A percentile compares a stretch with the other conserved stretches of the same genome.
Conservation (phyloP, 2,888 invertebrate genomes). For the Papilio elwesi region DNA sequence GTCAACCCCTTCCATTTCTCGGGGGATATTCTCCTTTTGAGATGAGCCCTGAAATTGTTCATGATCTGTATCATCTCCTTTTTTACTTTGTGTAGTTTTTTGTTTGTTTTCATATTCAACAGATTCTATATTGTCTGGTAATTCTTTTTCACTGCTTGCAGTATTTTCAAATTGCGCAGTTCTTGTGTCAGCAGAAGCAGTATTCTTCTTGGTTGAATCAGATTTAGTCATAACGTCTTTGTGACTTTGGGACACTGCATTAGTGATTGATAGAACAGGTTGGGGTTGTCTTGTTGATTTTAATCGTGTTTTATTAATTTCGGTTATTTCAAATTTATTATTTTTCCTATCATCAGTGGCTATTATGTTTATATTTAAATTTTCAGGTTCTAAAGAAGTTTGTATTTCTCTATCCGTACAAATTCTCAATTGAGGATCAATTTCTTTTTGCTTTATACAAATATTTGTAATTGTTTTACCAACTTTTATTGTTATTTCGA, state of each 20-base stretch:
- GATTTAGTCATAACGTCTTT: conserved; percentile 48
- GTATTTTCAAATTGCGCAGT: conserved; percentile 70
- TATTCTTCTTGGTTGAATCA: conserved; percentile 64
- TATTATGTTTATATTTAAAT: conserved; percentile 47
- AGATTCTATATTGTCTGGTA: conserved; percentile 66
- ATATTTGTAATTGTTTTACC: conserved; percentile 71
- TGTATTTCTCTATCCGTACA: conserved; percentile 69
- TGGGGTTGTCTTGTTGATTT: conserved; percentile 18
- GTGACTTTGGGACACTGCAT: not conserved
- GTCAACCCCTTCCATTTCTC: conserved; percentile 57
- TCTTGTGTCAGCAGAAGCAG: conserved; percentile 73
- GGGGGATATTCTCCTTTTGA: conserved; percentile 40
- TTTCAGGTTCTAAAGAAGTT: conserved; percentile 58
- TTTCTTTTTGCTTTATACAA: conserved; percentile 67
- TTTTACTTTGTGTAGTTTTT: conserved; percentile 41
- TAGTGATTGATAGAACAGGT: not conserved
- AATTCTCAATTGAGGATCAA: conserved; percentile 67
- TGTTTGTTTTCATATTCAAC: conserved; percentile 37
- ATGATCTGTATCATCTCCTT: conserved; percentile 24
- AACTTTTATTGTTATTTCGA: conserved; percentile 73
- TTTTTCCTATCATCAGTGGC: conserved; percentile 48
- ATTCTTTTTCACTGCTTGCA: conserved; percentile 73
- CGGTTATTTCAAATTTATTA: conserved; percentile 43
- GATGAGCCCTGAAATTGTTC: conserved; percentile 27
- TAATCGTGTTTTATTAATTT: conserved; percentile 41